Evolutionary conservation across 2,113 vertebrate species (phyloP).

Genomic region (Tragelaphus buxtoni): DNA sequence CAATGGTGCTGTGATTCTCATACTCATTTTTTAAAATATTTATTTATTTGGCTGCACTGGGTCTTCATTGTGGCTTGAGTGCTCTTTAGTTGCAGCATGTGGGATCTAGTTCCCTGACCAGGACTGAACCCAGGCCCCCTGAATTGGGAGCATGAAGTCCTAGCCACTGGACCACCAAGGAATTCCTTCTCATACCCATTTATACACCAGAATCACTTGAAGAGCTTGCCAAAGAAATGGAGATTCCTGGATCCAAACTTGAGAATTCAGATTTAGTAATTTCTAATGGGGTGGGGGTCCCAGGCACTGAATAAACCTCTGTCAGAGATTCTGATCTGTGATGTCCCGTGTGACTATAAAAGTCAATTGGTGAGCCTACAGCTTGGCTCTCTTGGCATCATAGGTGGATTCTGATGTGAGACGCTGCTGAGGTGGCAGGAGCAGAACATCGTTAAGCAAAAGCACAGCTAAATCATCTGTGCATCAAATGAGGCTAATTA

Average conservation of each 20-base stretch:
- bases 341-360: not conserved
- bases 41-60: not conserved
- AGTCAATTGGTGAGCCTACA: not conserved
- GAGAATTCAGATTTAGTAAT: not conserved
- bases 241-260: not conserved
- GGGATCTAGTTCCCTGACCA: not conserved
- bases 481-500: not conserved
- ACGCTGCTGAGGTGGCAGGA: not conserved
- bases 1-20: not conserved
- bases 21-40: not conserved
- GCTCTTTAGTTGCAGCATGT: not conserved
- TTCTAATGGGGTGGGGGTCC: not conserved
- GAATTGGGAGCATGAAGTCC: not conserved
- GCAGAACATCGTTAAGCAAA: not conserved
- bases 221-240: not conserved
- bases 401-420: not conserved
- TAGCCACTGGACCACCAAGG: not conserved
- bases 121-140: not conserved
- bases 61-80: not conserved
- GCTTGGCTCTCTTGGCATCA: not conserved
- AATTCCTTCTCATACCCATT: not conserved
- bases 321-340: not conserved
- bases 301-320: not conserved
- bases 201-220: not conserved
- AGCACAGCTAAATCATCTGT: not conserved